These are phyloP conservation scores for Taphrorychus bicolor DNA, from an alignment of 2,888 invertebrate species.

Conservation along the genomic window DNA sequence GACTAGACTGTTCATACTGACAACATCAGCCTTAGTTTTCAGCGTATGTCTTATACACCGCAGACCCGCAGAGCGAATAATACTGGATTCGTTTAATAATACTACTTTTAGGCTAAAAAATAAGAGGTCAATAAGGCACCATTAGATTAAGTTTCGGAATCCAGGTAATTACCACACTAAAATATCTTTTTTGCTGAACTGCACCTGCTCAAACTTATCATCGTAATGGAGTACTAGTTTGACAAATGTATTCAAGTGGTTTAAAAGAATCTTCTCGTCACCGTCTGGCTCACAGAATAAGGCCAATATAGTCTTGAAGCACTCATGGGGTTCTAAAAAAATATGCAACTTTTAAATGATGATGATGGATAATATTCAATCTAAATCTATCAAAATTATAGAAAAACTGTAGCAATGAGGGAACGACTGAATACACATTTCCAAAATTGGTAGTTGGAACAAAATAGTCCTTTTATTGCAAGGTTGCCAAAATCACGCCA, in stretches of 20 bases:
- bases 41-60: slow-evolving; percentile 87
- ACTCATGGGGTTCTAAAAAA: slow-evolving; percentile 63
- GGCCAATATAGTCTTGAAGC: slow-evolving; percentile 58
- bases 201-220: slow-evolving; percentile 66
- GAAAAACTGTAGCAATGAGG: neutral
- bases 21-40: slow-evolving; percentile 78
- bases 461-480: too few species aligned
- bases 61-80: slow-evolving; percentile 87
- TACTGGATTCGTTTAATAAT: slow-evolving; percentile 85
- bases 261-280: slow-evolving; percentile 80
- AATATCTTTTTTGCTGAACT: slow-evolving; percentile 81
- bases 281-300: slow-evolving; percentile 65
- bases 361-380: neutral
- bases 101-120: slow-evolving; percentile 80
- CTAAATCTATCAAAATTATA: neutral
- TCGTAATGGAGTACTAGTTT: slow-evolving; percentile 75
- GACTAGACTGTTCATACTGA: slow-evolving; percentile 79
- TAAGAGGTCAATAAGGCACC: neutral
- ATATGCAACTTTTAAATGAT: too few species aligned
- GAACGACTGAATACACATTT: too few species aligned
- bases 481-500: too few species aligned
- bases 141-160: neutral
- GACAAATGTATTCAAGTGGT: slow-evolving; percentile 88
- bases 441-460: too few species aligned
- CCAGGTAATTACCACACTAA: slow-evolving; percentile 79